These are phyloP conservation scores for Pipra filicauda DNA, from an alignment of 2,113 vertebrate genomes.

Conservation along the genomic window DNA sequence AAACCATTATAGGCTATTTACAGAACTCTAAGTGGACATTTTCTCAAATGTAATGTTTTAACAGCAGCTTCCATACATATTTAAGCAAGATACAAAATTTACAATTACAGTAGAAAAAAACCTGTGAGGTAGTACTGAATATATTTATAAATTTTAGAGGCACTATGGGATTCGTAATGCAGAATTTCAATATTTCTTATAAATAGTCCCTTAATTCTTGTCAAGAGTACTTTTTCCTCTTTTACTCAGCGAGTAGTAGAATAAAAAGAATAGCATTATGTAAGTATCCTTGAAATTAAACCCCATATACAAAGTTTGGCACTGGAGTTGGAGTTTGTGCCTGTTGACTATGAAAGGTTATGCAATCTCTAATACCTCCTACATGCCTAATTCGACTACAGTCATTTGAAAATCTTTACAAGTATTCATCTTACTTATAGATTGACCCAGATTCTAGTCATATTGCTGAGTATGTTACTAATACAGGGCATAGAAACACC, in stretches of 20 bases:
- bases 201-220: neutral
- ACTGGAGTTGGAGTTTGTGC: neutral
- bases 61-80: neutral
- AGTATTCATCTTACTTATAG: neutral
- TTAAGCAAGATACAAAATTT: neutral
- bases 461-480: neutral
- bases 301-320: neutral
- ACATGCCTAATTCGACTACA: neutral
- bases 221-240: neutral
- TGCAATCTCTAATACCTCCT: neutral
- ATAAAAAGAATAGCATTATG: neutral
- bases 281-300: neutral
- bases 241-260: neutral
- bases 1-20: neutral
- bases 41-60: neutral
- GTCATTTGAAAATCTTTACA: neutral
- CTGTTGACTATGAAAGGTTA: neutral
- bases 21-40: neutral
- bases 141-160: neutral
- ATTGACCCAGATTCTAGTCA: neutral
- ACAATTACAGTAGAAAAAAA: neutral
- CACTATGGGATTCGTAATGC: neutral
- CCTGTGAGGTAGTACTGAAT: neutral
- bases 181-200: neutral
- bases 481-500: neutral